phyloP scores from a whole-genome alignment of 2,888 invertebrate genomes.

The Euclidia mi region DNA sequence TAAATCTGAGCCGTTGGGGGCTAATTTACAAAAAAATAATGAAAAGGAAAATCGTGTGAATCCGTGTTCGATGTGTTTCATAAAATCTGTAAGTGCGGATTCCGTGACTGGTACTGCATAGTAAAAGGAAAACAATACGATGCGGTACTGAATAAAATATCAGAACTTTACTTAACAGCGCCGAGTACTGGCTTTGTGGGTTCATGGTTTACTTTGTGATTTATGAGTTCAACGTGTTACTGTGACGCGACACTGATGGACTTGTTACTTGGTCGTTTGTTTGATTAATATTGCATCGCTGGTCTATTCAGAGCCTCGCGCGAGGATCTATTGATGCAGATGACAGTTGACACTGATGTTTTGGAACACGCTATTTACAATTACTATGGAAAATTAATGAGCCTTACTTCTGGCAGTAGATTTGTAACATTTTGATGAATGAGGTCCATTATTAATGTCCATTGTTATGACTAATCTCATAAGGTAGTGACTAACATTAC shows the following conservation, averaged over 20 bases:
- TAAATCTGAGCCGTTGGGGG: slow-evolving; percentile 26
- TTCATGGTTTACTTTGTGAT: slow-evolving; percentile 59
- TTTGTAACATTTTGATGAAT: slow-evolving; percentile 25
- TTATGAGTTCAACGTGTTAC: slow-evolving; percentile 68
- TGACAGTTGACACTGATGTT: slow-evolving; percentile 38
- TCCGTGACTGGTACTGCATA: slow-evolving; percentile 64
- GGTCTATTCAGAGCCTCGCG: slow-evolving; percentile 45
- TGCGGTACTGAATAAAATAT: slow-evolving; percentile 69
- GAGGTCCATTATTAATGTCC: too few species aligned
- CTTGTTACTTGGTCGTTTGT: slow-evolving; percentile 73
- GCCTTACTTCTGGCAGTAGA: not conserved
- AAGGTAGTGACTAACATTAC: too few species aligned
- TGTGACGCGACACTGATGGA: slow-evolving; percentile 64
- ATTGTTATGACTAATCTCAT: too few species aligned
- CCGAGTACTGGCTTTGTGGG: slow-evolving; percentile 33
- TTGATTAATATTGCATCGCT: slow-evolving; percentile 69
- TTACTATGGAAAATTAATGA: slow-evolving; percentile 34
- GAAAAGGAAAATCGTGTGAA: slow-evolving; percentile 19
- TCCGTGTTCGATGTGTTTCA: slow-evolving; percentile 34
- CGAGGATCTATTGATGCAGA: slow-evolving; percentile 28
- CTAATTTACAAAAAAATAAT: slow-evolving; percentile 20
- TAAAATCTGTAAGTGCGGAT: slow-evolving; percentile 61
- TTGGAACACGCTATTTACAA: slow-evolving; percentile 34
- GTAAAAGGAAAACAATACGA: slow-evolving; percentile 58
- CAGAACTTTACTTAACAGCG: slow-evolving; percentile 54